Conservation (phyloP, 2,113 vertebrate species). For the Bothrops jararaca region DNA sequence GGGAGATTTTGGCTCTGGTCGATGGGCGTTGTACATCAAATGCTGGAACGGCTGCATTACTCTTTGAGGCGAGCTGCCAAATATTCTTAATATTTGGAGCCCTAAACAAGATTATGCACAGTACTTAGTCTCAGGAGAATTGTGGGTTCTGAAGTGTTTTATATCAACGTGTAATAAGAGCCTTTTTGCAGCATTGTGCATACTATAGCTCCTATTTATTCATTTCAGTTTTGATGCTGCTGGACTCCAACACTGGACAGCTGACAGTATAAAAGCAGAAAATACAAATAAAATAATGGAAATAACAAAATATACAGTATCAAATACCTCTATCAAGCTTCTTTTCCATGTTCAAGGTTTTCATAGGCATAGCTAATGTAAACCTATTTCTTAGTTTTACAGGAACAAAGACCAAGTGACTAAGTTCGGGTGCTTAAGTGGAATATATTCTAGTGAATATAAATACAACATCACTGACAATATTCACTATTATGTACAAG, state of each 20-base stretch:
- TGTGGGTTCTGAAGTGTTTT: neutral
- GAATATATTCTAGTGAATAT: neutral
- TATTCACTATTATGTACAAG: neutral
- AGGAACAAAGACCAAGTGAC: neutral
- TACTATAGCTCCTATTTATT: neutral
- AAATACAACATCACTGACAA: neutral
- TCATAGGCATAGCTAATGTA: neutral
- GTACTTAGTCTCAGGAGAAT: neutral
- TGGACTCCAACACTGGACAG: neutral
- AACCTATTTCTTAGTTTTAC: neutral
- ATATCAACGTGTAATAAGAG: neutral
- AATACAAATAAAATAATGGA: neutral
- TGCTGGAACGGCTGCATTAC: neutral
- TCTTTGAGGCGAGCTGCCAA: neutral
- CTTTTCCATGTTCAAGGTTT: neutral
- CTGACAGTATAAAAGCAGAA: neutral
- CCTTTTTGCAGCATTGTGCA: neutral
- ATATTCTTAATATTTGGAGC: neutral
- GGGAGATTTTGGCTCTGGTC: neutral
- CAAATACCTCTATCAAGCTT: neutral
- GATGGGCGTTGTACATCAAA: neutral
- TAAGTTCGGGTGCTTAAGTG: neutral
- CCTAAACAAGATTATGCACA: neutral
- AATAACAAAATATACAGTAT: neutral
- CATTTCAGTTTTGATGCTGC: neutral